phyloP scores from a whole-genome alignment of 2,797 vertebrate species.

The Erpetoichthys calabaricus region DNA sequence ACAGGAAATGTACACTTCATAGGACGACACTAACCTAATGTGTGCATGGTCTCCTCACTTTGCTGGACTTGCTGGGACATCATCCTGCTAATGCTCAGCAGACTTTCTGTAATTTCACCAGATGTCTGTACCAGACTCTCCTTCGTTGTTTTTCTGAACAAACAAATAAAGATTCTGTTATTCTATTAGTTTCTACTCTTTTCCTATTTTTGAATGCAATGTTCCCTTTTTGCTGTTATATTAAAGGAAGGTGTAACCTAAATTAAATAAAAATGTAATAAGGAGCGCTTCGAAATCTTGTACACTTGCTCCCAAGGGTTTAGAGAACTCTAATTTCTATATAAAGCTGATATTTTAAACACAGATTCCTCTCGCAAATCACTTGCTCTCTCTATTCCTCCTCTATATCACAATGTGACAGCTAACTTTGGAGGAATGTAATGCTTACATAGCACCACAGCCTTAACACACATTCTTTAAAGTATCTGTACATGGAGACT shows the following conservation, averaged over 20 bases:
- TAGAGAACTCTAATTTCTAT: not conserved
- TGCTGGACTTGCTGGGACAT: constrained; percentile 94
- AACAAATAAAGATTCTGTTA: constrained; percentile 11
- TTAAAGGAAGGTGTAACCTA: too few relatives aligned
- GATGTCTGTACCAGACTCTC: constrained; percentile 72
- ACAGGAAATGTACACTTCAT: too few relatives aligned
- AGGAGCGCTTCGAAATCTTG: constrained; percentile 9
- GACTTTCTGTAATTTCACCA: constrained; percentile 78
- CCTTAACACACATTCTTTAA: too few relatives aligned
- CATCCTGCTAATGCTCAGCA: constrained; percentile 91
- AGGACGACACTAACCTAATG: constrained; percentile 53
- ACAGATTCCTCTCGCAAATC: too few relatives aligned
- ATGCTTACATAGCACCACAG: too few relatives aligned
- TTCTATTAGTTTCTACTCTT: not conserved
- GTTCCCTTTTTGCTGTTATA: too few relatives aligned
- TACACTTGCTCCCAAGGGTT: constrained; percentile 1
- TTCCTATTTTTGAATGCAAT: not conserved
- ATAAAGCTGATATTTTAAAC: too few relatives aligned
- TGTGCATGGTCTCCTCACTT: constrained; percentile 78
- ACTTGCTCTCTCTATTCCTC: too few relatives aligned
- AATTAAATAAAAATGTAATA: too few relatives aligned
- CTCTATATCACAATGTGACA: too few relatives aligned
- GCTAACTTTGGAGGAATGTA: too few relatives aligned
- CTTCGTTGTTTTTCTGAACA: constrained; percentile 71
- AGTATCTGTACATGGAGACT: too few relatives aligned